phyloP scores from a whole-genome alignment of 2,888 invertebrate genomes.

The Cryptus armator region DNA sequence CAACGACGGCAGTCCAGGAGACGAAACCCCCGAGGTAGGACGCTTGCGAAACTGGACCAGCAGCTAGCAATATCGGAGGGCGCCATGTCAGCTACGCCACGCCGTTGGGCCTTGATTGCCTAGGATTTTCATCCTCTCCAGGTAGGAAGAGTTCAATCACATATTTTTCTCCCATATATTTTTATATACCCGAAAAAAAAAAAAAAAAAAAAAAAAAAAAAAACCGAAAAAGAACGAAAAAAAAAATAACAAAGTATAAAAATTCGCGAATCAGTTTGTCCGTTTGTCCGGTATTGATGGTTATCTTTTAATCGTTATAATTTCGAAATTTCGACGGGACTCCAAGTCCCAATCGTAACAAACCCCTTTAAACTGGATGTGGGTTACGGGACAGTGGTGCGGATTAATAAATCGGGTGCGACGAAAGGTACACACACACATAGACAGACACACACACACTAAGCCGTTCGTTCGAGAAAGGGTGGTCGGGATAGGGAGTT shows the following conservation, averaged over 20 bases:
- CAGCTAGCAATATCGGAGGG: constrained; percentile 77
- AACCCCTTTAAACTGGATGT: not conserved
- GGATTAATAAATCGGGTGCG: constrained; percentile 25
- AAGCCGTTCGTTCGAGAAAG: not conserved
- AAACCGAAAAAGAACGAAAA: constrained; percentile 51
- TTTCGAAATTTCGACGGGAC: not conserved
- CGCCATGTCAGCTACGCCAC: constrained; percentile 82
- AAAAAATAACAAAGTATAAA: not conserved
- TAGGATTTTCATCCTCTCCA: constrained; percentile 83
- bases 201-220: constrained; percentile 10
- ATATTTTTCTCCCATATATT: not conserved
- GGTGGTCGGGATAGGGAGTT: constrained; percentile 13
- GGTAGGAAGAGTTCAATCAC: constrained; percentile 74
- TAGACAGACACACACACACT: constrained; percentile 17
- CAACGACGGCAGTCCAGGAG: constrained; percentile 83
- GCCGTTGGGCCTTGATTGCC: constrained; percentile 80
- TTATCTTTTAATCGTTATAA: constrained; percentile 22
- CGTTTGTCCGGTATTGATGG: constrained; percentile 2
- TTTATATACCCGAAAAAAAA: constrained; percentile 39
- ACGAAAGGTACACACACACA: constrained; percentile 19
- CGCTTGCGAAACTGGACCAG: constrained; percentile 75
- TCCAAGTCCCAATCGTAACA: not conserved
- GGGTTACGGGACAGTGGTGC: constrained; percentile 5
- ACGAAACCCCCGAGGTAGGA: constrained; percentile 83
- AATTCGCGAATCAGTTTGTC: constrained; percentile 14